phyloP scores from a whole-genome alignment of 1,140 invertebrate genomes.

The Cydia pomonella region DNA sequence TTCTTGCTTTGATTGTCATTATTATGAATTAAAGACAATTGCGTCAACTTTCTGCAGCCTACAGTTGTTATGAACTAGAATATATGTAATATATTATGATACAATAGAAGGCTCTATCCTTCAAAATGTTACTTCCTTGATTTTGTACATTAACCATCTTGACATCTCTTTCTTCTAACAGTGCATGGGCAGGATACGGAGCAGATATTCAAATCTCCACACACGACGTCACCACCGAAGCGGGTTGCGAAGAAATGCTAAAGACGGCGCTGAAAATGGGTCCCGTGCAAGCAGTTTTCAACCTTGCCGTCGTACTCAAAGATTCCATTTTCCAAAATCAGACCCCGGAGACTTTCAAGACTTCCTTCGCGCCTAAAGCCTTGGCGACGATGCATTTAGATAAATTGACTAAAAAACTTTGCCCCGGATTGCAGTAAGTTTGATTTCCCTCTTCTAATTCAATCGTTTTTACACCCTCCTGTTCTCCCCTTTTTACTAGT shows the following conservation, averaged over 20 bases:
- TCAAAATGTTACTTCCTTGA: no score
- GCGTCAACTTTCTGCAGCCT: no score
- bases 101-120: no score
- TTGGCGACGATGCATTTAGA: constrained; percentile 83
- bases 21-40: no score
- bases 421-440: constrained; percentile 80
- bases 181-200: constrained; percentile 84
- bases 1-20: no score
- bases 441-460: constrained; percentile 10
- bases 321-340: constrained; percentile 85
- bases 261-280: constrained; percentile 83
- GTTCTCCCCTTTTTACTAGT: not conserved
- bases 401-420: constrained; percentile 80
- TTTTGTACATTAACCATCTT: no score
- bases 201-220: constrained; percentile 84
- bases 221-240: constrained; percentile 83
- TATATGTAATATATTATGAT: no score
- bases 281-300: constrained; percentile 90
- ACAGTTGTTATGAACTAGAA: no score
- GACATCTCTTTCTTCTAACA: constrained; percentile 46
- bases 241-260: constrained; percentile 84
- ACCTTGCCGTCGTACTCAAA: constrained; percentile 87
- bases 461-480: not conserved
- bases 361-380: constrained; percentile 83
- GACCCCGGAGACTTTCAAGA: constrained; percentile 81